These are phyloP conservation scores for Epizoanthus scotinus DNA, from an alignment of 92 coral and sea anemone genomes.

Conservation along the genomic window DNA sequence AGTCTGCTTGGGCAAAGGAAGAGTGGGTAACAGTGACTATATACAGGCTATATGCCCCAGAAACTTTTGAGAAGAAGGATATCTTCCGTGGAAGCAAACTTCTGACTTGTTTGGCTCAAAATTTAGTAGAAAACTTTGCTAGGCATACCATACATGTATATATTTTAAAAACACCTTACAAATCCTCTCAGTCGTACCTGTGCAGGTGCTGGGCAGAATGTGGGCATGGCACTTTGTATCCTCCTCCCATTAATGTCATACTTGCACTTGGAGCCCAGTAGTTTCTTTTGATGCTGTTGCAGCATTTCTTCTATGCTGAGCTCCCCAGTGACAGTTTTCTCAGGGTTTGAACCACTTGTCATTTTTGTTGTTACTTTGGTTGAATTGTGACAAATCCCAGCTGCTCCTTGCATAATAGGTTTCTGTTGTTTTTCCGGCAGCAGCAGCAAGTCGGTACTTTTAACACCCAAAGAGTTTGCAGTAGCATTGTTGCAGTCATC, in stretches of 20 bases:
- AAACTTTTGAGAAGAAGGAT: too few relatives aligned
- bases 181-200: slow-evolving; percentile 30
- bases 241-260: slow-evolving; percentile 82
- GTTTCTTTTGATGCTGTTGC: slow-evolving; percentile 65
- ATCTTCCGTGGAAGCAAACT: too few relatives aligned
- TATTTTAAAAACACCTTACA: too few relatives aligned
- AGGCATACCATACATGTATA: too few relatives aligned
- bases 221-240: slow-evolving; percentile 67
- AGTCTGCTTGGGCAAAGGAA: neutral
- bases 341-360: neutral
- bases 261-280: slow-evolving; percentile 58
- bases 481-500: neutral
- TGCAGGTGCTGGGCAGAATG: slow-evolving; percentile 83
- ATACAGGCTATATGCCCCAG: neutral
- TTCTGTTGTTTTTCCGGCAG: neutral
- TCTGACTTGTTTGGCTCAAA: too few relatives aligned
- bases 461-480: neutral
- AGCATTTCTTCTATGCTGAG: slow-evolving; percentile 70
- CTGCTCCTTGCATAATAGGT: neutral
- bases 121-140: too few relatives aligned
- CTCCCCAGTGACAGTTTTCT: slow-evolving; percentile 2
- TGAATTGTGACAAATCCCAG: neutral
- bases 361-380: neutral
- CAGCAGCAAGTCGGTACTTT: neutral
- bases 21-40: too few relatives aligned